Evolutionary conservation across 1,140 invertebrate genomes (phyloP), one percentile per base, ranked within the genome.

Genomic region (Drosophila insularis): DNA sequence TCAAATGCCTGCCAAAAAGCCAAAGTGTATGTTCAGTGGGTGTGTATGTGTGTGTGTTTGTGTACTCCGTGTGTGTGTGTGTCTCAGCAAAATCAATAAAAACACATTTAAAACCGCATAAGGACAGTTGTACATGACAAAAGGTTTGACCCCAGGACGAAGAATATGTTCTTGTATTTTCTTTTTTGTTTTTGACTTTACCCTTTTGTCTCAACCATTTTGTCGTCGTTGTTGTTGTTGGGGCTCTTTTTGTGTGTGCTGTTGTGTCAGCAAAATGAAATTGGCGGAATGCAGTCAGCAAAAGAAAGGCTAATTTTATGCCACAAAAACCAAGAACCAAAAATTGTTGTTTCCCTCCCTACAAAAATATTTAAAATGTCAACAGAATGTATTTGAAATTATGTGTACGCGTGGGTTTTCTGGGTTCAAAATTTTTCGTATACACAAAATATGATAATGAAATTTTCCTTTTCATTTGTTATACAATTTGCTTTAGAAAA

Each of bases 11-110:
- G 82, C 82, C 84, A 58, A 73, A 79, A 70, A 71, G 79, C 78
- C 10, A 37, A 10, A 11, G 32, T 35, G 32, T 35, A 35, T 27
- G 27, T 27, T 27, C 27, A 2, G 5, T 23, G 23, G 5, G 27
- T 23, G 4, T 23, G 0, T 3, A 4, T 27, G 27, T 2, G 32
- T 1, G 32, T 35, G 32, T 39, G 8, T 58, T 4, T 65, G 71
- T 63, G 63, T 81, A 67, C 59, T 0, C n/a, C 13, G 1, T 2
- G 2, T 11, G 17, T 32, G 8, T 63, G 10, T 66, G 71, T 67
- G 6, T 46, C 43, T 73, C 39, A 71, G 74, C 71, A 82, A 79
- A 87, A 87, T 87, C 82, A 87, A 87, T 86, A 80, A 69, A 74
- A 82, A 77, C 69, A 82, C 84, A 77, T 87, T 82, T 82, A 82